A percentile compares a stretch with the other conserved stretches of the same genome.
Evolutionary conservation across 2,113 vertebrate genomes (phyloP).

Genomic region (Ceyx melanurus): DNA sequence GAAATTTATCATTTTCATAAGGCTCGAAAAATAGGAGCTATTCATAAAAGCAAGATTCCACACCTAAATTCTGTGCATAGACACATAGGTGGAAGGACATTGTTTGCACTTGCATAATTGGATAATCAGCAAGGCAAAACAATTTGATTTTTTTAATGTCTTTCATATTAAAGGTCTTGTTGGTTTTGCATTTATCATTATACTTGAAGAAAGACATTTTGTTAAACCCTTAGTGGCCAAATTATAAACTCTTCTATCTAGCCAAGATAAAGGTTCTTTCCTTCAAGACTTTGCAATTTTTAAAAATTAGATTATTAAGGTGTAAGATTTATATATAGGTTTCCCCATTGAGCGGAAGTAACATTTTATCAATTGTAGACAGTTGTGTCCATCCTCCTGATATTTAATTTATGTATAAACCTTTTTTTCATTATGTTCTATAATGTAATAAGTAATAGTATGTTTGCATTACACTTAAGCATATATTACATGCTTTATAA

Average conservation of each 20-base stretch:
- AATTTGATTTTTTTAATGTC: not conserved
- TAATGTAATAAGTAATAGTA: conserved; percentile 6
- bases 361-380: not conserved
- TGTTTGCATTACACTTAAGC: not conserved
- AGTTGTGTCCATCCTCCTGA: conserved; percentile 17
- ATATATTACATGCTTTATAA: conserved; percentile 36
- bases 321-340: not conserved
- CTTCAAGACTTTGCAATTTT: not conserved
- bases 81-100: not conserved
- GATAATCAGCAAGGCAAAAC: not conserved
- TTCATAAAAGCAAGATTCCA: not conserved
- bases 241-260: not conserved
- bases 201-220: conserved; percentile 11
- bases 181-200: not conserved
- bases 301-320: conserved; percentile 19
- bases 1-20: not conserved
- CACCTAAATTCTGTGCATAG: not conserved
- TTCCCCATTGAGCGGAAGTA: conserved; percentile 11
- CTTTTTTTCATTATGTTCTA: not conserved
- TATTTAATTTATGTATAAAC: not conserved
- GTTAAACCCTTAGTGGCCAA: not conserved
- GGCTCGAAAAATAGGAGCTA: not conserved
- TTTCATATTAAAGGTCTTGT: not conserved
- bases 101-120: not conserved
- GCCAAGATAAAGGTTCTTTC: not conserved